These are phyloP conservation scores for Mamestra configurata DNA, from an alignment of 1,140 invertebrate species.

Conservation along the genomic window DNA sequence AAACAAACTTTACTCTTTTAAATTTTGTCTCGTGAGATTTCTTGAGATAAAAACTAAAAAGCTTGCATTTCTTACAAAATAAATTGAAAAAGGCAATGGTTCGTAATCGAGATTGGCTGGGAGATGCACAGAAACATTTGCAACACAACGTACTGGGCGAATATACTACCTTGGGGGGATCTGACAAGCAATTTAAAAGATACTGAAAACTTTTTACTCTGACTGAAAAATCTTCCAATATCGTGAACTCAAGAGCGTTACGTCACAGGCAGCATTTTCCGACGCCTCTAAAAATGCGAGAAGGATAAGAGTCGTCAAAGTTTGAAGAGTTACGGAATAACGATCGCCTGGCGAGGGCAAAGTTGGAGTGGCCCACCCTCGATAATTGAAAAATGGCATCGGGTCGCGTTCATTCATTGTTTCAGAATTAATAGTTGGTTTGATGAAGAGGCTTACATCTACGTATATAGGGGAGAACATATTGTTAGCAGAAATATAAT, in stretches of 20 bases:
- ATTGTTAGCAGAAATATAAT: neutral
- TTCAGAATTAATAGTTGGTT: neutral
- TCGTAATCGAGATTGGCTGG: neutral
- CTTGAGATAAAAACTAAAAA: neutral
- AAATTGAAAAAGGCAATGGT: neutral
- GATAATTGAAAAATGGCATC: conserved; percentile 36
- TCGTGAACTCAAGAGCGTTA: neutral
- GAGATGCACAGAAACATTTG: neutral
- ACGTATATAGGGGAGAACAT: neutral
- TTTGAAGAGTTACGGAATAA: conserved; percentile 33
- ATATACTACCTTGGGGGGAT: neutral
- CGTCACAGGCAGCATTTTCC: conserved; percentile 11
- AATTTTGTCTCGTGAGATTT: neutral
- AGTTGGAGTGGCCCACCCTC: conserved; percentile 20
- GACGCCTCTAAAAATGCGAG: conserved; percentile 21
- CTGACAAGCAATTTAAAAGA: neutral
- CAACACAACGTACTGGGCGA: neutral
- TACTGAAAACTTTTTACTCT: no score
- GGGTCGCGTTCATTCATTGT: conserved; percentile 12
- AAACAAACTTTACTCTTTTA: conserved; percentile 10
- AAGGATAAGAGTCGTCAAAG: conserved; percentile 41
- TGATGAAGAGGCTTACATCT: conserved; percentile 2
- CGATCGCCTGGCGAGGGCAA: conserved; percentile 24
- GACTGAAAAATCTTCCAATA: neutral
- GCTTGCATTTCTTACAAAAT: conserved; percentile 15